A percentile compares a stretch with the other conserved stretches of the same genome.
These are phyloP conservation scores for Setophaga petechia DNA, from an alignment of 2,113 vertebrate genomes.

Conservation along the genomic window DNA sequence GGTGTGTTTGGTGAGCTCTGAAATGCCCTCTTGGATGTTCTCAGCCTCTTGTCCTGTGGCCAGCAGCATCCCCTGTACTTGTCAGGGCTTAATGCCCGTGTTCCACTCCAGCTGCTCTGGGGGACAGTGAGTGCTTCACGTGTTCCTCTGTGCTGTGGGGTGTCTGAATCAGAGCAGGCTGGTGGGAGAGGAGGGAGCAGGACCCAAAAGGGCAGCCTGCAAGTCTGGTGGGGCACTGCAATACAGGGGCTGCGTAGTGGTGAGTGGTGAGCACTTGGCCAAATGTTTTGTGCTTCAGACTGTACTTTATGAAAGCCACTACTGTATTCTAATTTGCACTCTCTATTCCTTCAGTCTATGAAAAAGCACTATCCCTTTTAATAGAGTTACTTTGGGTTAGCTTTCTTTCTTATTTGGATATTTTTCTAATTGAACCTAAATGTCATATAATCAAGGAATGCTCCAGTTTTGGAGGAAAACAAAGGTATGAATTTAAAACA, in stretches of 20 bases:
- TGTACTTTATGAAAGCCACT: neutral
- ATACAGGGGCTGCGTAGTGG: neutral
- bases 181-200: neutral
- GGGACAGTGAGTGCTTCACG: neutral
- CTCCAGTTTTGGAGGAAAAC: neutral
- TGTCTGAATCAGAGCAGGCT: neutral
- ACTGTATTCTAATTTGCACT: neutral
- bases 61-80: neutral
- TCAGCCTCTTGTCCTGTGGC: neutral
- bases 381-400: neutral
- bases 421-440: neutral
- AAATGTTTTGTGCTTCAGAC: neutral
- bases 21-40: accelerated
- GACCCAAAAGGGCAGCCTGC: neutral
- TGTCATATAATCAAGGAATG: neutral
- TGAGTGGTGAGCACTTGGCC: accelerated
- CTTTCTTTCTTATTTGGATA: neutral
- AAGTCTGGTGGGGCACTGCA: neutral
- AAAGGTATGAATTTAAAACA: neutral
- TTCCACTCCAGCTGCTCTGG: neutral
- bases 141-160: neutral
- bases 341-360: neutral
- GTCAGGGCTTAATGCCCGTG: neutral
- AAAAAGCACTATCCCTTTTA: neutral
- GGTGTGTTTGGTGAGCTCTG: neutral